These are phyloP conservation scores for Malthinus flaveolus DNA, from an alignment of 2,888 invertebrate species.

Conservation along the genomic window DNA sequence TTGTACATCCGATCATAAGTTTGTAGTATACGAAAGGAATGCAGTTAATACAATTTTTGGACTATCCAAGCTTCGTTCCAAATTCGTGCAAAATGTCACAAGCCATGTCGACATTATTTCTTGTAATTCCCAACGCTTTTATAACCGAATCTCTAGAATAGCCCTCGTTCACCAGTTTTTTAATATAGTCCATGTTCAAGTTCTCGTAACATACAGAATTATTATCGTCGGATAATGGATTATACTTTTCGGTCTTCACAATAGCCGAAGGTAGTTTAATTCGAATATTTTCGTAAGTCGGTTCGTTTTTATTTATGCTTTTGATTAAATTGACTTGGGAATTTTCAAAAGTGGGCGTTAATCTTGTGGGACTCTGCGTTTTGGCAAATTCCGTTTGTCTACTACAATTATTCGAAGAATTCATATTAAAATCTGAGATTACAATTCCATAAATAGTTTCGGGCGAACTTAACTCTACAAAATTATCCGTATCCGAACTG, in stretches of 20 bases:
- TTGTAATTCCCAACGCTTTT: conserved; percentile 86
- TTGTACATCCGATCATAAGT: too few species aligned
- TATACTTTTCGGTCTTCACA: conserved; percentile 43
- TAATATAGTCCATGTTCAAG: conserved; percentile 88
- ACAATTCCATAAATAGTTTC: conserved; percentile 74
- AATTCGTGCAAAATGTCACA: conserved; percentile 92
- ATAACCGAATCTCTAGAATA: conserved; percentile 90
- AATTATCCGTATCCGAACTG: conserved; percentile 30
- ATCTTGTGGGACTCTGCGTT: conserved; percentile 56
- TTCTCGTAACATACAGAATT: conserved; percentile 75
- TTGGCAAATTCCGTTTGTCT: conserved; percentile 39
- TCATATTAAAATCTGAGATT: conserved; percentile 63
- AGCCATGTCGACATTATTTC: conserved; percentile 94
- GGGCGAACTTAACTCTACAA: conserved; percentile 64
- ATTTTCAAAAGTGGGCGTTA: conserved; percentile 59
- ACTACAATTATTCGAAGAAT: conserved; percentile 47
- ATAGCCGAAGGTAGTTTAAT: conserved; percentile 45
- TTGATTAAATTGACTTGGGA: conserved; percentile 18
- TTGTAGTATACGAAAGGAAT: background rate
- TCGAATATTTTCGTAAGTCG: conserved; percentile 44
- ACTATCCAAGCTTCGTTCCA: conserved; percentile 63
- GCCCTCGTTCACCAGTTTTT: conserved; percentile 84
- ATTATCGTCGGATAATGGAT: conserved; percentile 48
- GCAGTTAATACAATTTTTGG: conserved; percentile 8
- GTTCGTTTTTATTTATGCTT: conserved; percentile 20